Conservation (phyloP, 2,888 invertebrate genomes). For the Ophraella communa region DNA sequence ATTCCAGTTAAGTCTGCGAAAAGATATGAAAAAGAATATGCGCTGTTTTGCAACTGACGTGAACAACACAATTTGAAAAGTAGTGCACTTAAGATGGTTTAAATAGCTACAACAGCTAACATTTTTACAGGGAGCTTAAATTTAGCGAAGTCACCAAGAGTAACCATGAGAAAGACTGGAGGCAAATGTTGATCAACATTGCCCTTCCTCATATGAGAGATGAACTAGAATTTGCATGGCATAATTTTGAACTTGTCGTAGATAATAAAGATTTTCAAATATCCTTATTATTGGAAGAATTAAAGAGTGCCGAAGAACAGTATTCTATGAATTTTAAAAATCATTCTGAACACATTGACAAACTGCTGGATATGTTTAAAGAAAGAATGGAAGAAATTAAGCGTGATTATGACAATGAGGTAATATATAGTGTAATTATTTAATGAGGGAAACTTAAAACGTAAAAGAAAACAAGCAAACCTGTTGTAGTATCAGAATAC, state of each 20-base stretch:
- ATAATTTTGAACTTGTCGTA: conserved; percentile 59
- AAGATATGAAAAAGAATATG: too few relatives aligned
- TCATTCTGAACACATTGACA: conserved; percentile 57
- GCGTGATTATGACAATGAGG: conserved; percentile 49
- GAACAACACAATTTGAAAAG: too few relatives aligned
- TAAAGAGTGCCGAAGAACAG: conserved; percentile 57
- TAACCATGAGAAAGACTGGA: conserved; percentile 55
- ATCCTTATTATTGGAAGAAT: conserved; percentile 57
- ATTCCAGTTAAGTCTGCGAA: too few relatives aligned
- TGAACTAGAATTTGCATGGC: conserved; percentile 58
- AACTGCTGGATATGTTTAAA: conserved; percentile 52
- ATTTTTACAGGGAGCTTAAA: conserved; percentile 52
- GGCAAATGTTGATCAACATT: conserved; percentile 55
- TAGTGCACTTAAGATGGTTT: too few relatives aligned
- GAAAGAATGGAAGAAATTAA: conserved; percentile 52
- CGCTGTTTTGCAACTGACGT: too few relatives aligned
- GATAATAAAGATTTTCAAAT: conserved; percentile 61
- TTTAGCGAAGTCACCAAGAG: conserved; percentile 54
- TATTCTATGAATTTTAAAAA: conserved; percentile 54
- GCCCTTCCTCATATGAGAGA: conserved; percentile 56
- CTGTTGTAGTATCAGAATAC: too few relatives aligned
- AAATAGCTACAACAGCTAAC: too few relatives aligned
- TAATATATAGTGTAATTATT: conserved; percentile 24
- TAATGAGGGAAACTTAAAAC: too few relatives aligned
- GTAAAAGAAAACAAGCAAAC: too few relatives aligned